Evolutionary conservation across 2,797 vertebrate genomes (phyloP), one percentile per base, ranked within the genome.

Genomic region (Harpagifer antarcticus): DNA sequence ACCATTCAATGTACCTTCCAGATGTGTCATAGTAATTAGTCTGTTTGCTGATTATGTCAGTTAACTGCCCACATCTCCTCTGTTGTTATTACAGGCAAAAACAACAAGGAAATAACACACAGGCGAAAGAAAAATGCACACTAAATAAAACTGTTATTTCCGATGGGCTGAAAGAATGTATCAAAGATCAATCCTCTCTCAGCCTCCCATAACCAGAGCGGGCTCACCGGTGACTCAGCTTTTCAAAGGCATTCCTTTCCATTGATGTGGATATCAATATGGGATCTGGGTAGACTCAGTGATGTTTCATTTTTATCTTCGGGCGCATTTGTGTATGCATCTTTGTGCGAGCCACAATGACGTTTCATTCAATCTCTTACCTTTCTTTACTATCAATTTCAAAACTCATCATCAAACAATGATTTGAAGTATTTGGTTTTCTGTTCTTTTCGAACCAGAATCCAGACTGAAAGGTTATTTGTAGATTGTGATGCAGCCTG

Each of bases 21-120:
- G 88, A 87, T 89, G 90, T 86, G 81, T 65, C 14, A 20, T n/a
- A 14, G 54, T 82, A 86, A 91, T 91, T 86, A 90, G 76, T 70
- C 82, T 78, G 74, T 79, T 81, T 68, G 71, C 69, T 55, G 76
- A 84, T 90, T 78, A 76, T 86, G 84, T 75, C 47, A 61, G 70
- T 78, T 69, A 87, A 83, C 81, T 75, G 82, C 74, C 68, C 83
- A 65, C 75, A 63, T 79, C 62, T 62, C 52, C 47, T 69, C 78
- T 67, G 73, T 64, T 27, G 4, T 27, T 76, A 55, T 76, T 62
- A 19, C 16, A 67, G 71, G 52, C 49, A 69, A 76, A 75, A 68
- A 64, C 42, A 74, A 27, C 79, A 68, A 19, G 49, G 14, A 12
- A 12, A 7, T 54, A 58, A 68, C 27, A n/a, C 54, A 52, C 2